Conservation (phyloP, 2,113 vertebrate genomes). For the Psilopogon haemacephalus region DNA sequence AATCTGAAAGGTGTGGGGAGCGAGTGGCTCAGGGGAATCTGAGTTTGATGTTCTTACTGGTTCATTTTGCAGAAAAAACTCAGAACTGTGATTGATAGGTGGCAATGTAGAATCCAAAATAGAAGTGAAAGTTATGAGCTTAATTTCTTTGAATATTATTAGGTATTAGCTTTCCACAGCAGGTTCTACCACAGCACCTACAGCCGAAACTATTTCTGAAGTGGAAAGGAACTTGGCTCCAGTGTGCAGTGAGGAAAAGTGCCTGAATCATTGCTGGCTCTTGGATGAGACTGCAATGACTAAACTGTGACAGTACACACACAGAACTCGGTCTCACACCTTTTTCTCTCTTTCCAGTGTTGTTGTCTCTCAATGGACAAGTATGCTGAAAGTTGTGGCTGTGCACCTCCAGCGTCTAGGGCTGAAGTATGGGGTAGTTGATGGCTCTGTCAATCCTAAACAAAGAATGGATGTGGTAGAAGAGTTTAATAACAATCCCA, state of each 20-base stretch:
- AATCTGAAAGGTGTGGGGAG: not conserved
- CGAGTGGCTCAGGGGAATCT: not conserved
- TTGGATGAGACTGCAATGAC: not conserved
- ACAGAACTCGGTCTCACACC: not conserved
- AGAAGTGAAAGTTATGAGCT: not conserved
- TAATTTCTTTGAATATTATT: not conserved
- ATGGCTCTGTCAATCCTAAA: conserved; percentile 89
- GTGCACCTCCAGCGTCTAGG: conserved; percentile 79
- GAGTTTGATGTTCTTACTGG: not conserved
- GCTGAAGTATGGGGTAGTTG: conserved; percentile 79
- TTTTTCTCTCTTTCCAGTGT: conserved; percentile 76
- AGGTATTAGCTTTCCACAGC: not conserved
- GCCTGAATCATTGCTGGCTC: not conserved
- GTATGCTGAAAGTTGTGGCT: conserved; percentile 88
- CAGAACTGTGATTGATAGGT: not conserved
- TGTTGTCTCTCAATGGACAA: conserved; percentile 97
- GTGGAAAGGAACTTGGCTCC: not conserved
- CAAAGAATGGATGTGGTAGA: conserved; percentile 93
- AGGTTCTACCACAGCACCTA: not conserved
- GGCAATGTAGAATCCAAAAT: not conserved
- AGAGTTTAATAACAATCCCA: conserved; percentile 88
- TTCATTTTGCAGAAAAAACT: not conserved
- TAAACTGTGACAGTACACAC: not conserved
- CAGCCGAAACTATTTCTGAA: not conserved
- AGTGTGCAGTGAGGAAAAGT: not conserved